Percentiles rank a stretch among this genome's conserved stretches.
phyloP scores from a whole-genome alignment of 2,113 vertebrate genomes.

The Aix galericulata region DNA sequence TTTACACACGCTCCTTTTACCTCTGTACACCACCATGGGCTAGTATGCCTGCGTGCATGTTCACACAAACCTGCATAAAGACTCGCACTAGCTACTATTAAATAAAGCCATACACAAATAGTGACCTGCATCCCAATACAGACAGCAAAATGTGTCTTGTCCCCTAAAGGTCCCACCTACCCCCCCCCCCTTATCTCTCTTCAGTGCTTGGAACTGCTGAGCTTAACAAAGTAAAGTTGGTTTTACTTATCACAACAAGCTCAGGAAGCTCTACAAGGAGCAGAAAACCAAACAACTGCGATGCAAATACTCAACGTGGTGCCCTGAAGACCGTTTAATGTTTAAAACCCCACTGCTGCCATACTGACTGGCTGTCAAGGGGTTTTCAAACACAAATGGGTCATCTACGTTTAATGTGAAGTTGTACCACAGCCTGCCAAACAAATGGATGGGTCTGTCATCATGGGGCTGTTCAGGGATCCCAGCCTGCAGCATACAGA shows the following conservation, averaged over 20 bases:
- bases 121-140: background rate
- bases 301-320: constrained; percentile 49
- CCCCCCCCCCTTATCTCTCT: constrained; percentile 43
- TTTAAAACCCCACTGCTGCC: constrained; percentile 14
- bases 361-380: constrained; percentile 16
- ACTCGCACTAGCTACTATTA: background rate
- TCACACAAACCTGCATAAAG: background rate
- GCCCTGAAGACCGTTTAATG: constrained; percentile 36
- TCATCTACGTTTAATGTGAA: constrained; percentile 18
- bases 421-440: background rate
- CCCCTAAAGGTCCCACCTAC: constrained; percentile 50
- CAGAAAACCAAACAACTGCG: constrained; percentile 68
- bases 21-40: background rate
- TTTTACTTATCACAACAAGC: constrained; percentile 85
- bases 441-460: constrained; percentile 28
- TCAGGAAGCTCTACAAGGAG: constrained; percentile 80
- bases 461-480: background rate
- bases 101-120: constrained; percentile 23
- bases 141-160: constrained; percentile 32
- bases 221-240: constrained; percentile 84
- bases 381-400: constrained; percentile 39
- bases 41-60: rapidly evolving
- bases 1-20: background rate
- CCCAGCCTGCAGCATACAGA: background rate
- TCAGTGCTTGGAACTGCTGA: constrained; percentile 81